Conservation (phyloP, 2,113 vertebrate species). For the Pristiophorus japonicus region DNA sequence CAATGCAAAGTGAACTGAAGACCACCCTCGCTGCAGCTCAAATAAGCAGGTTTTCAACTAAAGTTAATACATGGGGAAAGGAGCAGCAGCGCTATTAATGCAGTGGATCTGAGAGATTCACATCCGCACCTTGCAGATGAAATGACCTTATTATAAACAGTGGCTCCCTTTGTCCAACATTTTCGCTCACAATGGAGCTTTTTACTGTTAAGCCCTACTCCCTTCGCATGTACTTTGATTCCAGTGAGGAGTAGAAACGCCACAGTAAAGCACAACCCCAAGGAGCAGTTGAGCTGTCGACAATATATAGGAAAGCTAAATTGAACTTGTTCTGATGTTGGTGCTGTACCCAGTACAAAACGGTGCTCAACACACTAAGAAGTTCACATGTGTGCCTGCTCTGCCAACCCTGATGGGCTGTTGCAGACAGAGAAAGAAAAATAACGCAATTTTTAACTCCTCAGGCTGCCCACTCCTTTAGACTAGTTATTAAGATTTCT, state of each 20-base stretch:
- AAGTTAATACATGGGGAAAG: background rate
- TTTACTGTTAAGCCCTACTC: background rate
- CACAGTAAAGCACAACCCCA: too few species aligned
- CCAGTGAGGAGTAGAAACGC: too few species aligned
- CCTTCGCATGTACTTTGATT: background rate
- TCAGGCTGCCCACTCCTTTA: background rate
- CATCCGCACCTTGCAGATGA: background rate
- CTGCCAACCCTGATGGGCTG: background rate
- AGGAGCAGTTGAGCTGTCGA: background rate
- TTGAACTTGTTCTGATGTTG: background rate
- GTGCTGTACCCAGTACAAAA: background rate
- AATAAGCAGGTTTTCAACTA: constrained; percentile 24
- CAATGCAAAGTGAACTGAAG: background rate
- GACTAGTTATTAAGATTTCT: background rate
- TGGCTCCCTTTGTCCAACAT: background rate
- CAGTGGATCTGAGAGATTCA: background rate
- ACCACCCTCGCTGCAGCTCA: constrained; percentile 16
- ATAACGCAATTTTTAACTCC: background rate
- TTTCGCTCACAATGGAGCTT: background rate
- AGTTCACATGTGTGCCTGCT: background rate
- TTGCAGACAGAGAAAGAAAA: background rate
- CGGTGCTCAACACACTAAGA: background rate
- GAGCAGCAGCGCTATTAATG: too few species aligned
- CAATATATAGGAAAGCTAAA: background rate
- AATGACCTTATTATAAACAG: constrained; percentile 10